These are phyloP conservation scores for Cephus cinctus DNA, from an alignment of 1,140 invertebrate genomes.

Conservation along the genomic window DNA sequence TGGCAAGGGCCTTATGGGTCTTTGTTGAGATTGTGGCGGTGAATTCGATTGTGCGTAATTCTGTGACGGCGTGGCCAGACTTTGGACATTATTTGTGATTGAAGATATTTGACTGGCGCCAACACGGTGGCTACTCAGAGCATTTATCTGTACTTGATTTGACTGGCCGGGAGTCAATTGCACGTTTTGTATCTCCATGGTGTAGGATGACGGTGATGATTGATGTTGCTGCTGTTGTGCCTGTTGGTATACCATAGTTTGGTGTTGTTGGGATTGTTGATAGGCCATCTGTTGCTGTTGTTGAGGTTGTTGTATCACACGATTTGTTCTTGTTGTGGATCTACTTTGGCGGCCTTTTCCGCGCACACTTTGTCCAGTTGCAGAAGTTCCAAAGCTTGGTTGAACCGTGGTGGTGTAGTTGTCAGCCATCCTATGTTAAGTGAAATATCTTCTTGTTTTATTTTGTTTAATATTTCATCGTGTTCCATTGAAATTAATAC, in stretches of 20 bases:
- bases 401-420: too few relatives aligned
- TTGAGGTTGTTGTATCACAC: conserved; percentile 35
- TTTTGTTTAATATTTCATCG: too few relatives aligned
- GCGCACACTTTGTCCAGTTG: conserved; percentile 1
- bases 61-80: conserved; percentile 31
- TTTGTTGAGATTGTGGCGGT: conserved; percentile 24
- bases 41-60: conserved; percentile 26
- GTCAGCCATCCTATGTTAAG: too few relatives aligned
- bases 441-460: too few relatives aligned
- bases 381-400: too few relatives aligned
- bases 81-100: conserved; percentile 30
- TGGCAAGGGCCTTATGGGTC: conserved; percentile 33
- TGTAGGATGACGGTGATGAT: conserved; percentile 21
- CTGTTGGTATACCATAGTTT: conserved; percentile 31
- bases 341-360: conserved; percentile 40
- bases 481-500: too few relatives aligned
- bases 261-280: conserved; percentile 19
- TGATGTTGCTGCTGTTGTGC: conserved; percentile 22
- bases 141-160: conserved; percentile 33
- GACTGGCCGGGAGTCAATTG: conserved; percentile 25
- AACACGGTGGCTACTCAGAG: conserved; percentile 29
- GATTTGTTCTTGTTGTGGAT: conserved; percentile 30
- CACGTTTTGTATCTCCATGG: conserved; percentile 41
- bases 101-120: conserved; percentile 28
- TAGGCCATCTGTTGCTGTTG: conserved; percentile 10